Base-by-base conservation (phyloP, 2,888 invertebrate species). In the Diadromus collaris region DNA sequence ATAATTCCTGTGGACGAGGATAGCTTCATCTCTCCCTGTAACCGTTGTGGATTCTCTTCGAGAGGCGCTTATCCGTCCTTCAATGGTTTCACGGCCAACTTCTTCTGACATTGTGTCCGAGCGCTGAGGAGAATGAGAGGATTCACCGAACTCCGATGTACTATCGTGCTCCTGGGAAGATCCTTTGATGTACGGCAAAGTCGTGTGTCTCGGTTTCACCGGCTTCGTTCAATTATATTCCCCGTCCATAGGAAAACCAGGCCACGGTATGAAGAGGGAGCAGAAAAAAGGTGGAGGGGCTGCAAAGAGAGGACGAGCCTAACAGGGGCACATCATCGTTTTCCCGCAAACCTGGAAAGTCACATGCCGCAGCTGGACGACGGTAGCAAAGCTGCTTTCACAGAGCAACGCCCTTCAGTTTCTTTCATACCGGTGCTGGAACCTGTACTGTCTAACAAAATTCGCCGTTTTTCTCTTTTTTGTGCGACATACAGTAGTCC, bases 171-270 rank as follows among this genome's bases (percentile, higher is more conserved):
- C 46, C 41, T 34, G 44, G 38, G 27, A 67, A 32, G 65, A 38
- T 68, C 70, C 76, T 80, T 80, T 79, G 76, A 76, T 76, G 72
- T 76, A 38, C 46, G 58, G 67, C 32, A 58, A 67, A 10, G 54
- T 34, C 21, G 29, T n/a, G 32, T 44, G 6, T 2, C 48, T 63
- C 29, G n/a, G 10, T 27, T 41, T 10, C 34, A 41, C 60, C 73
- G 63, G 74, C 74, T 77, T 80, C 67, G 70, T 76, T 76, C 61
- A 61, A 77, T 76, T 74, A 76, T 73, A 76, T 79, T 61, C 56
- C 48, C 65, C 44, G 46, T 54, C 29, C 65, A 63, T 61, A 58
- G 67, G 60, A 69, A 44, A 48, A 48, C 19, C 44, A 72, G 13
- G 44, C 44, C 27, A 60, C 48, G n/a, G 21, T 44, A 41, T n/a